Conservation (phyloP, 2,797 vertebrate genomes). For the Triplophysa bombifrons region DNA sequence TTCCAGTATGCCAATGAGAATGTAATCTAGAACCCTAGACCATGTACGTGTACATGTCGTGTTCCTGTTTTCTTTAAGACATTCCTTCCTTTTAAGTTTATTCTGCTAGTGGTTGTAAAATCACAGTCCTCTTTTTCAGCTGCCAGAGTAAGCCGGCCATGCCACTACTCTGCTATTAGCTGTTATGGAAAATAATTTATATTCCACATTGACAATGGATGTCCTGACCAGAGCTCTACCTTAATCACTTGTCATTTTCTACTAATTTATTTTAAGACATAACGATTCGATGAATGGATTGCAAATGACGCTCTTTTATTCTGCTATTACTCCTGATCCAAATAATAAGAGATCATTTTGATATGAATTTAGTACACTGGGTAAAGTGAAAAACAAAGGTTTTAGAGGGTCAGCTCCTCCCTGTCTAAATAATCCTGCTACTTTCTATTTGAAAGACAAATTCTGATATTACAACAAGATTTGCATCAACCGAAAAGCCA, state of each 20-base stretch:
- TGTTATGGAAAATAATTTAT: conserved; percentile 35
- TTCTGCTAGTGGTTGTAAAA: conserved; percentile 30
- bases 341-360: conserved; percentile 17
- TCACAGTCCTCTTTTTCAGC: conserved; percentile 14
- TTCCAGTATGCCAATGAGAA: conserved; percentile 66
- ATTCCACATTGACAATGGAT: conserved; percentile 28
- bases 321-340: conserved; percentile 1
- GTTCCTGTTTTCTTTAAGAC: conserved; percentile 6
- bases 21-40: conserved; percentile 55
- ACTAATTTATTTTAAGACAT: conserved; percentile 37
- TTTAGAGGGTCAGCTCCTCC: neutral
- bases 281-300: conserved; percentile 11
- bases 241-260: conserved; percentile 29
- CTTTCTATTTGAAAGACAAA: neutral
- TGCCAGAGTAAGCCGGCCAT: neutral
- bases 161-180: conserved; percentile 14
- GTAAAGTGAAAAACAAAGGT: conserved; percentile 18
- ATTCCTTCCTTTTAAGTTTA: conserved; percentile 30
- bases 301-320: conserved; percentile 21
- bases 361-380: conserved; percentile 35
- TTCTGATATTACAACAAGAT: neutral
- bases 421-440: neutral
- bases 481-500: neutral
- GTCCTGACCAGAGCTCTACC: conserved; percentile 33
- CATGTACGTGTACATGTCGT: conserved; percentile 13